Evolutionary conservation across 2,797 vertebrate species (phyloP), one percentile per base, ranked within the genome.

Genomic region (Sebastes minor): DNA sequence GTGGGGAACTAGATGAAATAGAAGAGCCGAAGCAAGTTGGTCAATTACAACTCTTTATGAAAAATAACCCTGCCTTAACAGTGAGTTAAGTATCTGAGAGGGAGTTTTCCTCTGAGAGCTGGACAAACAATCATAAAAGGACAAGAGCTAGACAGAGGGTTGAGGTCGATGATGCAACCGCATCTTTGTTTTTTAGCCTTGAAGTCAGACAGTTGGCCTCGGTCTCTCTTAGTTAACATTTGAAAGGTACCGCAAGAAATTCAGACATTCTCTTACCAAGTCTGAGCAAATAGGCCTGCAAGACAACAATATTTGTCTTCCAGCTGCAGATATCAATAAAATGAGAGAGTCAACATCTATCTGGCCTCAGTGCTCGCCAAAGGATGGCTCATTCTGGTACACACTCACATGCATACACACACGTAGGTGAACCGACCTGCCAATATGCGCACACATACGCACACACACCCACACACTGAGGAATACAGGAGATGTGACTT

Each of bases 291-390:
- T 49, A 88, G n/a, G n/a, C 57, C 70, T 8, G 33, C 53, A 84
- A 75, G 83, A 83, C 76, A 63, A 75, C 72, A 83, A 83, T 89
- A 86, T 87, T 93, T 89, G 86, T 86, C 83, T 84, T 86, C 66
- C 81, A 90, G 81, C 80, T 77, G 52, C 73, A 88, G 82, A 87
- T 90, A 86, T 83, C 81, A 82, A 73, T 82, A 84, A 83, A 89
- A 90, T 74, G 91, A 91, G 79, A 89, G 38, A 70, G 84, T 84
- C 81, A 68, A 78, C 88, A 74, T 83, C 76, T 78, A 27, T 83
- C 67, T 80, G 81, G 80, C 55, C 42, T 64, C 8, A 9, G 55
- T 10, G 10, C 13, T 33, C 33, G 59, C 68, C 76, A 82, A 69
- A 78, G 66, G 77, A 85, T 76, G 78, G 71, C 70, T 81, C 71